Evolutionary conservation across 1,140 invertebrate species (phyloP).

Genomic region (Microplitis demolitor): DNA sequence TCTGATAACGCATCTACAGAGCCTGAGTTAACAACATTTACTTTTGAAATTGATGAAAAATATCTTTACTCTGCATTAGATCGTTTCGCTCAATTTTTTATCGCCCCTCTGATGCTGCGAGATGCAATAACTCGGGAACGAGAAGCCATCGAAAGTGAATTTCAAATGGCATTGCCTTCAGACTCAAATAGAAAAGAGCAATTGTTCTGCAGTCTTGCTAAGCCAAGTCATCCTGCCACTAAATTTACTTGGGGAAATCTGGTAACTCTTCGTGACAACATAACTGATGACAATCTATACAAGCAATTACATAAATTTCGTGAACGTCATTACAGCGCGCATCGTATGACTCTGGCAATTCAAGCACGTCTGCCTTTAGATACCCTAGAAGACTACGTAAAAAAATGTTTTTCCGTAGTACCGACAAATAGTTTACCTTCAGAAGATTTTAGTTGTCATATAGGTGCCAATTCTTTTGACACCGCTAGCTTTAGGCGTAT

Average conservation of each 20-base stretch:
- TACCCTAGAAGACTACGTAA: constrained; percentile 72
- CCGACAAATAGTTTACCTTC: constrained; percentile 68
- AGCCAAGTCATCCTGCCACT: constrained; percentile 72
- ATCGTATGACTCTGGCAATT: constrained; percentile 86
- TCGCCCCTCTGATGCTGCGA: constrained; percentile 82
- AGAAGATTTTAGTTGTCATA: constrained; percentile 65
- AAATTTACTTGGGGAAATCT: constrained; percentile 88
- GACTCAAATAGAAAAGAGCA: constrained; percentile 76
- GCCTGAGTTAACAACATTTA: constrained; percentile 83
- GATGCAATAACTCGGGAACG: constrained; percentile 87
- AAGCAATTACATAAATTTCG: constrained; percentile 78
- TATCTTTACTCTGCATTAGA: constrained; percentile 76
- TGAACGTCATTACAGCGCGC: constrained; percentile 82
- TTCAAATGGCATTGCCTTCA: constrained; percentile 72
- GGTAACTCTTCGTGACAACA: constrained; percentile 73
- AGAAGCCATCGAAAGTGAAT: constrained; percentile 92
- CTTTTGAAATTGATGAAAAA: constrained; percentile 85
- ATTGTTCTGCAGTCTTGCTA: constrained; percentile 71
- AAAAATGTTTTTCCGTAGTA: constrained; percentile 68
- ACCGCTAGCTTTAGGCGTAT: constrained; percentile 72
- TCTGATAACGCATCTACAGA: constrained; percentile 84
- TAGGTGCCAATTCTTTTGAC: constrained; percentile 63
- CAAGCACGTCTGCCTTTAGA: constrained; percentile 81
- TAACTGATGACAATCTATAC: constrained; percentile 70
- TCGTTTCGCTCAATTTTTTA: constrained; percentile 90